Conservation (phyloP, 2,888 invertebrate species). For the Caenorhabditis virilis region DNA sequence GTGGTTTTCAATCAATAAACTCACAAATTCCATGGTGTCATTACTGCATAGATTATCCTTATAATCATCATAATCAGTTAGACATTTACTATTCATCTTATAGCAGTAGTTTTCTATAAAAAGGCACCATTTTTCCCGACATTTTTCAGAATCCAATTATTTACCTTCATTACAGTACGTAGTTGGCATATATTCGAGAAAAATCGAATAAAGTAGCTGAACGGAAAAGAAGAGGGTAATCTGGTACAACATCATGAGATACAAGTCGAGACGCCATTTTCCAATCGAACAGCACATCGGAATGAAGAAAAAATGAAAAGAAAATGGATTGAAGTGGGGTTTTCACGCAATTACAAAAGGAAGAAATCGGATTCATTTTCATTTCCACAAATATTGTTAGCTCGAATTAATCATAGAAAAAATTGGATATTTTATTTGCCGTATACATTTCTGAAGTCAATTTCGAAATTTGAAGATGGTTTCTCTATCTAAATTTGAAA, state of each 20-base stretch:
- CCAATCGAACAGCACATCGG: neutral
- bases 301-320: no score
- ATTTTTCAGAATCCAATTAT: neutral
- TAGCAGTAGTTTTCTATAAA: constrained; percentile 27
- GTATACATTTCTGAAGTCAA: no score
- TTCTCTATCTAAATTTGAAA: no score
- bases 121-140: neutral
- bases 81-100: constrained; percentile 22
- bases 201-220: constrained; percentile 29
- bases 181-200: constrained; percentile 34
- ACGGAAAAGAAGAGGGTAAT: constrained; percentile 28
- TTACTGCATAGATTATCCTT: constrained; percentile 13
- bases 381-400: no score
- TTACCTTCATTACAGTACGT: constrained; percentile 21
- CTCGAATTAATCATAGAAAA: no score
- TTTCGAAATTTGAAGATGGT: no score
- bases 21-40: neutral
- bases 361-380: no score
- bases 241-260: constrained; percentile 30
- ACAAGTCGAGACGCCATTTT: constrained; percentile 30
- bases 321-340: no score
- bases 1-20: no score
- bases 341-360: no score
- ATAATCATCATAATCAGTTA: constrained; percentile 26
- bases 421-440: no score